Base-by-base conservation (phyloP, 2,888 invertebrate genomes). In the Crossocerus cetratus region DNA sequence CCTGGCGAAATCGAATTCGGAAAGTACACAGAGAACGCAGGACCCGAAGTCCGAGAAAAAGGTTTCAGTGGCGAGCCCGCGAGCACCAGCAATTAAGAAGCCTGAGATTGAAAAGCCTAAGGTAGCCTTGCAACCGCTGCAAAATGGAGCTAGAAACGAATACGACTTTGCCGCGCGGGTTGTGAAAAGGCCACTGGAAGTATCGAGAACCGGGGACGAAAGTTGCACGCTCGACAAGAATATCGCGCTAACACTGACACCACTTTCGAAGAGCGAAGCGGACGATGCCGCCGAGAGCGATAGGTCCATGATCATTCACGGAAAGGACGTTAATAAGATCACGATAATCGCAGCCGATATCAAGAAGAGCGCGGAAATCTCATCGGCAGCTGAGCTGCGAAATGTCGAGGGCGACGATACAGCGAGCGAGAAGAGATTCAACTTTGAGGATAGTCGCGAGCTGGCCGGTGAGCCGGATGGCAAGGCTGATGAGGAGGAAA, bases 401-500 rank as follows among this genome's bases (percentile, higher is more conserved):
- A 86, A 84, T 42, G 82, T 86, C 8, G 88, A 87, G n/a, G 86
- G 85, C 0, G 84, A 85, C 16, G 81, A 78, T 2, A 70, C 80
- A 74, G 57, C 21, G 53, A 58, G 57, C 2, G 74, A 75, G 59
- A 73, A 75, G 45, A 85, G 81, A 44, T 88, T 86, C 59, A 79
- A 67, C 14, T 92, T 92, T 85, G 93, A 93, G 61, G 92, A 93
- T 76, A 95, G 95, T 87, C 92, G 96, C 32, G 96, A 96, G 85
- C 91, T 94, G 78, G 96, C 96, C 8, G 96, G 96, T 8, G 96
- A 96, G 84, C 96, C 96, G 0, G 96, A 96, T 84, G 96, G 96
- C n/a, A 93, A 95, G 82, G 96, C 96, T 14, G 96, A 96, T 90
- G 95, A 96, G 0, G 96, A 95, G 84, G 94, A 94, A 54, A 90